These are phyloP conservation scores for Zootermopsis nevadensis DNA, from an alignment of 2,888 invertebrate genomes.

Conservation along the genomic window DNA sequence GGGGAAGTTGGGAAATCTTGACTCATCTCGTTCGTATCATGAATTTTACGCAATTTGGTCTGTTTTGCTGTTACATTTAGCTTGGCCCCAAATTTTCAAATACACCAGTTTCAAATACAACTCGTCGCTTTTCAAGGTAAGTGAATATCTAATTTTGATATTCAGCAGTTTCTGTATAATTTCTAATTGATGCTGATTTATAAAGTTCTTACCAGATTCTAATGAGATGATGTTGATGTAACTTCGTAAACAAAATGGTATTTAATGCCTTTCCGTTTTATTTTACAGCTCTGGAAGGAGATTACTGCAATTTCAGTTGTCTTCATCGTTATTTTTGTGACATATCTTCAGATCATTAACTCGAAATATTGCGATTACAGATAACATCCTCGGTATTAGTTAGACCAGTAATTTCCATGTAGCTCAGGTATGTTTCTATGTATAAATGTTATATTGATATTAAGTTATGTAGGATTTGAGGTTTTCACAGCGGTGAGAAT, in stretches of 20 bases:
- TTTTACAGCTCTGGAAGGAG: slow-evolving; percentile 73
- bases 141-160: not conserved
- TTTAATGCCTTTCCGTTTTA: not conserved
- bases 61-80: slow-evolving; percentile 73
- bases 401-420: too few species aligned
- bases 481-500: too few species aligned
- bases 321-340: slow-evolving; percentile 82
- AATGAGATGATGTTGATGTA: not conserved
- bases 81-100: slow-evolving; percentile 80
- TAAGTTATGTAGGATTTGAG: too few species aligned
- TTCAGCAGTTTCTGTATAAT: not conserved
- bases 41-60: slow-evolving; percentile 69
- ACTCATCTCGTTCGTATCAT: slow-evolving; percentile 70
- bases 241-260: not conserved
- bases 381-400: too few species aligned
- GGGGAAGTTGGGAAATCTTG: slow-evolving; percentile 69
- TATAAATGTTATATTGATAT: too few species aligned
- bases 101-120: slow-evolving; percentile 86
- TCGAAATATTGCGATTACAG: too few species aligned
- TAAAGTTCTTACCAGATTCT: not conserved
- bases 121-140: slow-evolving; percentile 71
- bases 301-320: slow-evolving; percentile 78
- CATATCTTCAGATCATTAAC: too few species aligned
- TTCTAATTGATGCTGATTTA: not conserved
- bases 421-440: slow-evolving; percentile 72